These are phyloP conservation scores for Crematogaster levior DNA, from an alignment of 2,888 invertebrate genomes.

Conservation along the genomic window DNA sequence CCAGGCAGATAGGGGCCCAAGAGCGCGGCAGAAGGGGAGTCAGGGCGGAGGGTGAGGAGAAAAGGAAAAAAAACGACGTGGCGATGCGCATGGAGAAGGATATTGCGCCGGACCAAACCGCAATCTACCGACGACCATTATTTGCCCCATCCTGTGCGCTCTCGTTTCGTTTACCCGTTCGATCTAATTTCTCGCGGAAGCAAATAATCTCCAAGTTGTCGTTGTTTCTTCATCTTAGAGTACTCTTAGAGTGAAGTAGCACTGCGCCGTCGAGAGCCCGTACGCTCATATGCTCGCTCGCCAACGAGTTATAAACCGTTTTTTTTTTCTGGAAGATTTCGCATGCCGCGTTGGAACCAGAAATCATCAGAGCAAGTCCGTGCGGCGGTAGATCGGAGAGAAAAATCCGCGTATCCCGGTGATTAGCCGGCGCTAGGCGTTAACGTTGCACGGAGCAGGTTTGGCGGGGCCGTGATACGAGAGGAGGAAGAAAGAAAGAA, in stretches of 20 bases:
- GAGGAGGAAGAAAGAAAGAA: conserved; percentile 21
- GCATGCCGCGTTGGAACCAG: conserved; percentile 20
- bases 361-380: conserved; percentile 46
- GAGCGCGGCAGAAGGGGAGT: conserved; percentile 1
- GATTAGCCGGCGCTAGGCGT: conserved; percentile 77
- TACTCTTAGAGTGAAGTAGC: neutral
- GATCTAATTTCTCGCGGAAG: conserved; percentile 51
- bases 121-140: conserved; percentile 63
- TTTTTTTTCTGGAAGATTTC: conserved; percentile 35
- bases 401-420: conserved; percentile 71
- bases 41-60: neutral
- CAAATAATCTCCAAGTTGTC: conserved; percentile 45
- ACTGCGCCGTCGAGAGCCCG: neutral
- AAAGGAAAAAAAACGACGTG: conserved; percentile 37
- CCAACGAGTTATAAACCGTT: conserved; percentile 29
- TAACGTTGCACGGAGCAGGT: conserved; percentile 74
- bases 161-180: conserved; percentile 50
- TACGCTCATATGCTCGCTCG: neutral
- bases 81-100: conserved; percentile 66
- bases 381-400: conserved; percentile 41
- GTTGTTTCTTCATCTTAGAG: conserved; percentile 10
- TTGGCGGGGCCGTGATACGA: conserved; percentile 67
- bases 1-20: conserved; percentile 20
- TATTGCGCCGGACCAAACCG: conserved; percentile 60
- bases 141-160: conserved; percentile 47